Conservation (phyloP, 2,888 invertebrate species). For the Stramonita haemastoma region DNA sequence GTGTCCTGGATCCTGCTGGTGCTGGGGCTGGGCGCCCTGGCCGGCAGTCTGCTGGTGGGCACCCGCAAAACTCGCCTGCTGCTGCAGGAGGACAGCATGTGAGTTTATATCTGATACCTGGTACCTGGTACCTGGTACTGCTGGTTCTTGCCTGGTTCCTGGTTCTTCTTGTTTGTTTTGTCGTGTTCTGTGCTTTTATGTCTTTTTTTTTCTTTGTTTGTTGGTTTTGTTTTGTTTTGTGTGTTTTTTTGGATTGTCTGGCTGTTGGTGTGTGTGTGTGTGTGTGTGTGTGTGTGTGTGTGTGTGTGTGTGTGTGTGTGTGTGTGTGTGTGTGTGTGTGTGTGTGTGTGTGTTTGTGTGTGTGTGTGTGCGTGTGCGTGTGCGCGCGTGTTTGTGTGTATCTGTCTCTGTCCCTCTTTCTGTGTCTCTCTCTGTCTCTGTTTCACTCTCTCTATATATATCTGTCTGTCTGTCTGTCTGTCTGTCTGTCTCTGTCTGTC, state of each 20-base stretch:
- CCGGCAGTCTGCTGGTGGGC: slow-evolving; percentile 68
- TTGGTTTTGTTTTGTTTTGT: not conserved
- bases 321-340: not conserved
- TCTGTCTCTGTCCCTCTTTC: not conserved
- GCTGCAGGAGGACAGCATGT: slow-evolving; percentile 61
- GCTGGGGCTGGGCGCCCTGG: slow-evolving; percentile 67
- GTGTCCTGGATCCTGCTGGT: slow-evolving; percentile 70
- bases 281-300: slow-evolving; percentile 17
- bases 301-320: slow-evolving; percentile 11
- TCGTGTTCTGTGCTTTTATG: not conserved
- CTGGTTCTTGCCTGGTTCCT: not conserved
- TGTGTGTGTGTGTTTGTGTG: not conserved
- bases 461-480: slow-evolving; percentile 4
- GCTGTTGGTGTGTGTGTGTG: not conserved
- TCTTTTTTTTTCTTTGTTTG: not conserved
- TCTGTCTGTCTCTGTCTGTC: not conserved
- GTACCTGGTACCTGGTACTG: not conserved
- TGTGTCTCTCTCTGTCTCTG: not conserved
- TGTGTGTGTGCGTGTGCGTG: too few relatives aligned
- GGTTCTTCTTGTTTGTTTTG: not conserved
- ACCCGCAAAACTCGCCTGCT: slow-evolving; percentile 65
- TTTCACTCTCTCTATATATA: not conserved
- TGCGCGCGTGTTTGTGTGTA: not conserved
- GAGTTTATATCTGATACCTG: slow-evolving; percentile 21
- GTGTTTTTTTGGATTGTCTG: not conserved